Evolutionary conservation across 2,113 vertebrate genomes (phyloP).

Genomic region (Malaclemys terrapin): DNA sequence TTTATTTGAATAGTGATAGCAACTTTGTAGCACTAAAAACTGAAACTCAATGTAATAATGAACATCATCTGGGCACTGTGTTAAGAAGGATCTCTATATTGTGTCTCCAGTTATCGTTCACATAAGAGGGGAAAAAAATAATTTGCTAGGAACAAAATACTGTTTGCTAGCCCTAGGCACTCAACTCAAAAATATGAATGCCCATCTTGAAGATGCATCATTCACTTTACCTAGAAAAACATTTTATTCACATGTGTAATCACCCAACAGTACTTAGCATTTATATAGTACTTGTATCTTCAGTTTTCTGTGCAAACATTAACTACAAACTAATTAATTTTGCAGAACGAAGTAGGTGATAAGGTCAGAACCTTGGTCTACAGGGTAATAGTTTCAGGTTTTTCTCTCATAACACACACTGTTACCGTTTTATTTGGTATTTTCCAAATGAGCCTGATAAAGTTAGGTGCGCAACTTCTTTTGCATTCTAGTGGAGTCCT

Average conservation of each 20-base stretch:
- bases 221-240: neutral
- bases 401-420: neutral
- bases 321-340: neutral
- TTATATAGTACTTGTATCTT: neutral
- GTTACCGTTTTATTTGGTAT: neutral
- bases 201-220: neutral
- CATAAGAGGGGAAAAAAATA: neutral
- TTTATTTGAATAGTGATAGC: neutral
- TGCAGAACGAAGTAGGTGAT: neutral
- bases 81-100: neutral
- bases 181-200: neutral
- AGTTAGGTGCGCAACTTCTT: neutral
- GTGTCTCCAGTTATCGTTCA: neutral
- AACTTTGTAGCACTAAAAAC: slow-evolving; percentile 14
- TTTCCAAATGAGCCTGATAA: neutral
- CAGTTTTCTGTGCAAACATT: neutral
- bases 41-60: neutral
- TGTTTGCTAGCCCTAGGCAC: neutral
- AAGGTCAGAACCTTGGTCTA: neutral
- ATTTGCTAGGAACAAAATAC: neutral
- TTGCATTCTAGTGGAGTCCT: neutral
- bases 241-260: neutral
- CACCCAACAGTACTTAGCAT: neutral
- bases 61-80: neutral
- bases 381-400: neutral